Conservation (phyloP, 1,140 invertebrate genomes). For the Phymorhynchus buccinoides region DNA sequence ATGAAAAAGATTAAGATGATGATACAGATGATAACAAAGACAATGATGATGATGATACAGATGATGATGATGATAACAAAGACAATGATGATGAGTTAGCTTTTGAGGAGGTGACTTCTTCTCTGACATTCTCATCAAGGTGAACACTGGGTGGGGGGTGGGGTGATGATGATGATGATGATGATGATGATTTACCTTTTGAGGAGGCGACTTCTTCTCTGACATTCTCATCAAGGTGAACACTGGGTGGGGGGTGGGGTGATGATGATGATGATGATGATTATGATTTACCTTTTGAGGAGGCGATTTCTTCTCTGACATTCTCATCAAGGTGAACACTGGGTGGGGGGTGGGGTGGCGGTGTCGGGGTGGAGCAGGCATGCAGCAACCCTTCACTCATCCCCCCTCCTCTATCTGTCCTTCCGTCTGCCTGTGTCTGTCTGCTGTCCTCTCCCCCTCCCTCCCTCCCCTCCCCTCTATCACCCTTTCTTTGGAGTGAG, state of each 20-base stretch:
- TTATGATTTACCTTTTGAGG: conserved; percentile 64
- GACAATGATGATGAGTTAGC: conserved; percentile 47
- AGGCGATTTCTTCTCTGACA: conserved; percentile 72
- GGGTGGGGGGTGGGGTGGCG: not conserved
- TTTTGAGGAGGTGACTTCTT: conserved; percentile 71
- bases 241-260: too few relatives aligned
- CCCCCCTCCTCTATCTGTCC: conserved; percentile 15
- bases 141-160: conserved; percentile 9
- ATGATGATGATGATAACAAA: too few relatives aligned
- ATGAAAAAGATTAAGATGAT: too few relatives aligned
- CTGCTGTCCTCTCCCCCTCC: not conserved
- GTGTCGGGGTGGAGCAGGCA: conserved; percentile 12
- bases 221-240: too few relatives aligned
- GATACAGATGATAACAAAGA: too few relatives aligned
- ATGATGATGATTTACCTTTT: too few relatives aligned
- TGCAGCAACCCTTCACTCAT: conserved; percentile 27
- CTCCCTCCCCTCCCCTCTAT: too few relatives aligned
- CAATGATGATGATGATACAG: too few relatives aligned
- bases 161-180: too few relatives aligned
- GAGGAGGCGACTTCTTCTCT: too few relatives aligned
- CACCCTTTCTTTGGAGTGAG: too few relatives aligned
- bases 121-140: conserved; percentile 68
- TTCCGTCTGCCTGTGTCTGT: not conserved
- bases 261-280: not conserved
- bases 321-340: conserved; percentile 56